Base-by-base conservation (phyloP, 2,797 vertebrate species). In the Otolemur crassicaudatus region DNA sequence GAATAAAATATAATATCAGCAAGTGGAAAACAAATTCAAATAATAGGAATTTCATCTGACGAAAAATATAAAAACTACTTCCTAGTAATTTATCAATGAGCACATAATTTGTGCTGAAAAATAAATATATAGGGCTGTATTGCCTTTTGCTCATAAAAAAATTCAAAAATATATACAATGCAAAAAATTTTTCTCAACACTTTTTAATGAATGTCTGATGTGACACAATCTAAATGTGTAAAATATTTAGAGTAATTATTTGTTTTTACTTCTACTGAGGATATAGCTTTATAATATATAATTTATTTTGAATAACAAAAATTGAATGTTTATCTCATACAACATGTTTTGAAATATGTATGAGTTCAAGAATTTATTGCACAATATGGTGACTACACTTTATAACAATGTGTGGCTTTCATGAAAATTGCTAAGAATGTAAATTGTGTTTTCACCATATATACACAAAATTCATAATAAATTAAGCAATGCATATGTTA, bases 171-270 rank as follows among this genome's bases (percentile, higher is more conserved):
- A 79, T 5, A 56, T 60, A 27, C 17, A 76, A 75, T 34, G 40
- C n/a, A 5, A 46, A 67, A 75, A 87, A 58, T 88, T 58, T 63
- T 3, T 29, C 14, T 14, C 70, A 14, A 81, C 40, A 31, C 25
- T 53, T 80, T 80, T 80, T 72, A 60, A 86, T 40, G 65, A 86
- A 49, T 37, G 14, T 82, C 3, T 86, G 4, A 27, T 91, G 9
- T n/a, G 19, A 46, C 53, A 80, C 60, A 75, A 79, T 37, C 79
- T 19, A 76, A 56, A 69, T 84, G 2, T 81, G 9, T 69, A 75
- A 70, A 84, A 56, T 56, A 72, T 69, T 83, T 93, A 73, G n/a
- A 61, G 8, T 91, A 46, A 79, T 53, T 77, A 56, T 91, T 89
- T 75, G 25, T 27, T 79, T 88, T 31, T 76, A 80, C 80, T 86